phyloP scores from a whole-genome alignment of 2,797 vertebrate species.

The Mormyrops boulengeri region DNA sequence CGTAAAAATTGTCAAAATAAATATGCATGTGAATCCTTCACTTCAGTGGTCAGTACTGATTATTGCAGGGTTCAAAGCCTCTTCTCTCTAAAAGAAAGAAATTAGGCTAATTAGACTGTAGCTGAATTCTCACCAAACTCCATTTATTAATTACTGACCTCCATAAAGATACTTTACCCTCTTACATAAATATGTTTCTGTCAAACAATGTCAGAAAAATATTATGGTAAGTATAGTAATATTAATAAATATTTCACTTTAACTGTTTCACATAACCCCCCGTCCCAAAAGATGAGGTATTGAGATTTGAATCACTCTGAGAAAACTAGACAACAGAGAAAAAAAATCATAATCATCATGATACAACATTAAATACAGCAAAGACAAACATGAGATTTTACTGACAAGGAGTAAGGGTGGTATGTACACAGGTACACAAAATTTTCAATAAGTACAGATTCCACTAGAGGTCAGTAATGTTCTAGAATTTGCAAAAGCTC shows the following conservation, averaged over 20 bases:
- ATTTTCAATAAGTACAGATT: not conserved
- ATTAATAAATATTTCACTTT: no score
- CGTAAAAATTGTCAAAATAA: not conserved
- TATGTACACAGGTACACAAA: not conserved
- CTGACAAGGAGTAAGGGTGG: not conserved
- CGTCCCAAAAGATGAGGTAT: no score
- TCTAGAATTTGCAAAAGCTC: not conserved
- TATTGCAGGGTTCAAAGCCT: slow-evolving; percentile 25
- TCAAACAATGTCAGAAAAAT: no score
- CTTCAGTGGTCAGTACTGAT: slow-evolving; percentile 41
- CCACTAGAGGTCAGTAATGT: slow-evolving; percentile 20
- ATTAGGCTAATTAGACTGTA: not conserved
- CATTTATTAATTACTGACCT: not conserved
- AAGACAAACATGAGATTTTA: not conserved
- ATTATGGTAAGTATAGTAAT: no score
- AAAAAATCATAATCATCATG: no score
- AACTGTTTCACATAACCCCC: no score
- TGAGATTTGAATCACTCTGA: no score
- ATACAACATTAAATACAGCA: not conserved
- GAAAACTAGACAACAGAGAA: no score
- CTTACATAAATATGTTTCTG: not conserved
- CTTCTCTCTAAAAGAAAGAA: slow-evolving; percentile 54
- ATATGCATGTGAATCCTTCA: not conserved
- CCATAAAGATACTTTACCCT: not conserved
- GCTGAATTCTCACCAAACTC: not conserved